Evolutionary conservation across 2,888 invertebrate species (phyloP).

Genomic region (Monoplex corrugatus): DNA sequence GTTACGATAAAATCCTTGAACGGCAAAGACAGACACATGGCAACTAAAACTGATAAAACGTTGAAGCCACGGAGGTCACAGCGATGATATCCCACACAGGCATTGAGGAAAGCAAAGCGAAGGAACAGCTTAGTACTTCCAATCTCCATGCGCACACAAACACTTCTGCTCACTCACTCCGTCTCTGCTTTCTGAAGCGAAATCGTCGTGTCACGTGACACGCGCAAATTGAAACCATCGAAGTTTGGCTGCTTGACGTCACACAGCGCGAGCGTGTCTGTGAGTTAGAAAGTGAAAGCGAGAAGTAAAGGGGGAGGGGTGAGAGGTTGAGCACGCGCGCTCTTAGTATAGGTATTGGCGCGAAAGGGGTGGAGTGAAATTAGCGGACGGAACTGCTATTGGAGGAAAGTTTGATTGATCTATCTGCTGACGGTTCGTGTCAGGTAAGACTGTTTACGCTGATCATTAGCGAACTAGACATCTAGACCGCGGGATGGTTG

Average conservation of each 20-base stretch:
- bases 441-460: not conserved
- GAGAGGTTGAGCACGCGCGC: slow-evolving; percentile 25
- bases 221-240: slow-evolving; percentile 23
- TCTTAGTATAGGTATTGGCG: slow-evolving; percentile 2
- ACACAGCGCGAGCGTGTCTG: not conserved
- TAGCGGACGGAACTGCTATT: not conserved
- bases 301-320: slow-evolving; percentile 3
- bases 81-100: no score
- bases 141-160: not conserved
- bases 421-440: not conserved
- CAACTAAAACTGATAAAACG: no score
- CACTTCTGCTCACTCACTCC: not conserved
- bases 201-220: slow-evolving; percentile 16
- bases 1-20: no score
- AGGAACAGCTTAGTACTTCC: not conserved
- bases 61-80: no score
- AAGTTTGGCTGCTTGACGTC: slow-evolving; percentile 21
- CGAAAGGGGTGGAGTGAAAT: slow-evolving; percentile 24
- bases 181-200: not conserved
- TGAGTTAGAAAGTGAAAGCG: not conserved
- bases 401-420: not conserved
- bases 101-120: no score
- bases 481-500: not conserved
- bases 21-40: no score
- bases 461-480: not conserved